These are phyloP conservation scores for Yasuhikotakia modesta DNA, from an alignment of 2,797 vertebrate genomes.

Conservation along the genomic window DNA sequence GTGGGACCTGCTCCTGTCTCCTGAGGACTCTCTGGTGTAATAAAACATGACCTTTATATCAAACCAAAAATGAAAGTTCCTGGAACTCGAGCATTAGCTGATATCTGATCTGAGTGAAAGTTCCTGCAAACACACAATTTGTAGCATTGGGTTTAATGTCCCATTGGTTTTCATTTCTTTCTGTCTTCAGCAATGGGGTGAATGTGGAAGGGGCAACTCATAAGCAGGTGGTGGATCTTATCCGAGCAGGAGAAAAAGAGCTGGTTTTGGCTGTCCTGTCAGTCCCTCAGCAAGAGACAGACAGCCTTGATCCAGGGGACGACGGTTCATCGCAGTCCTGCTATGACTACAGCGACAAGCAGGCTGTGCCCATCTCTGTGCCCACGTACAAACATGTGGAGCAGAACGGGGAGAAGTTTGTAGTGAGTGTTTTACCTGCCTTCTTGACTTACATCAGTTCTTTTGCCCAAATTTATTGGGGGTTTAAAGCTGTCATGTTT, in stretches of 20 bases:
- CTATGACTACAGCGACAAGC: conserved; percentile 97
- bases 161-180: not conserved
- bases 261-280: conserved; percentile 90
- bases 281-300: conserved; percentile 90
- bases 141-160: conserved; percentile 7
- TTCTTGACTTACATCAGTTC: not conserved
- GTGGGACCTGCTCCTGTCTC: not conserved
- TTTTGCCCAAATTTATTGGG: not conserved
- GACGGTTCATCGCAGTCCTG: conserved; percentile 90
- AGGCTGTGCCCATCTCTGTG: conserved; percentile 95
- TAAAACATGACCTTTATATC: not conserved
- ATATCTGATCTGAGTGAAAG: conserved; percentile 18
- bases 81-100: conserved; percentile 1
- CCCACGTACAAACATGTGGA: conserved; percentile 97
- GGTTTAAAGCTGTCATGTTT: not conserved
- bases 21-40: not conserved
- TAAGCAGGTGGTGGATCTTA: conserved; percentile 98
- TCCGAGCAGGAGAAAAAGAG: conserved; percentile 92
- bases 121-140: not conserved
- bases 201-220: conserved; percentile 96
- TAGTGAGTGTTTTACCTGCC: conserved; percentile 78
- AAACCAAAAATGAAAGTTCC: not conserved
- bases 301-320: conserved; percentile 89
- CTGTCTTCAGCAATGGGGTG: conserved; percentile 84
- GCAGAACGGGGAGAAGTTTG: conserved; percentile 93